phyloP scores from a whole-genome alignment of 2,113 vertebrate genomes.

The Glaucidium brasilianum region DNA sequence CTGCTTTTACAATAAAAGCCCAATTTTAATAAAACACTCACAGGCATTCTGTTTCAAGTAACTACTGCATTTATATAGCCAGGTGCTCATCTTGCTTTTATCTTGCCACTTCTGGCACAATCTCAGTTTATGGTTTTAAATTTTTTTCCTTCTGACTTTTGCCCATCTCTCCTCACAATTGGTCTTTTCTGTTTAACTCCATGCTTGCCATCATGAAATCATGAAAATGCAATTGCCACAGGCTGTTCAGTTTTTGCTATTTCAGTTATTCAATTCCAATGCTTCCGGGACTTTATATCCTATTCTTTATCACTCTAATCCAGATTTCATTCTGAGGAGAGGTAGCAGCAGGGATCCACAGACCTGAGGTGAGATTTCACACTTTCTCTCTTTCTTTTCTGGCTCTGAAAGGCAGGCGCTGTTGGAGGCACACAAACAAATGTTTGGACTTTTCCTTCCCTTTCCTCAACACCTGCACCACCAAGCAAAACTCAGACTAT shows the following conservation, averaged over 20 bases:
- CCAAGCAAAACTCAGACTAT: neutral
- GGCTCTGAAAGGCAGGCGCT: neutral
- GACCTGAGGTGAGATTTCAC: neutral
- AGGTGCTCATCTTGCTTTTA: constrained; percentile 7
- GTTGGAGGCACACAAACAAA: neutral
- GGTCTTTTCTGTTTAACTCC: neutral
- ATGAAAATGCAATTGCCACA: neutral
- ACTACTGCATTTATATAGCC: neutral
- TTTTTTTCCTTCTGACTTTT: neutral
- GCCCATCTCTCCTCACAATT: neutral
- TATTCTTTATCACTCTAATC: neutral
- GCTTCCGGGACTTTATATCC: neutral
- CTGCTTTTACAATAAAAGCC: neutral
- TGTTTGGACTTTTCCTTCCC: neutral
- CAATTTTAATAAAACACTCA: constrained; percentile 12
- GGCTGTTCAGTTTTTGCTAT: neutral
- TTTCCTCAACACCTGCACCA: neutral
- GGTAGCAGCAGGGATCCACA: neutral
- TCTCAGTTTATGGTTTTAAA: neutral
- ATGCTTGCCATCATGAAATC: neutral
- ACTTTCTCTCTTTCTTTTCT: neutral
- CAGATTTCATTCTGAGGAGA: constrained; percentile 1
- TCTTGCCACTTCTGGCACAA: neutral
- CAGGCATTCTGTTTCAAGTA: constrained; percentile 35
- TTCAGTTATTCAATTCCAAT: neutral